A percentile compares a stretch with the other conserved stretches of the same genome.
phyloP scores from a whole-genome alignment of 2,797 vertebrate species.

The Molossus alvarezi region DNA sequence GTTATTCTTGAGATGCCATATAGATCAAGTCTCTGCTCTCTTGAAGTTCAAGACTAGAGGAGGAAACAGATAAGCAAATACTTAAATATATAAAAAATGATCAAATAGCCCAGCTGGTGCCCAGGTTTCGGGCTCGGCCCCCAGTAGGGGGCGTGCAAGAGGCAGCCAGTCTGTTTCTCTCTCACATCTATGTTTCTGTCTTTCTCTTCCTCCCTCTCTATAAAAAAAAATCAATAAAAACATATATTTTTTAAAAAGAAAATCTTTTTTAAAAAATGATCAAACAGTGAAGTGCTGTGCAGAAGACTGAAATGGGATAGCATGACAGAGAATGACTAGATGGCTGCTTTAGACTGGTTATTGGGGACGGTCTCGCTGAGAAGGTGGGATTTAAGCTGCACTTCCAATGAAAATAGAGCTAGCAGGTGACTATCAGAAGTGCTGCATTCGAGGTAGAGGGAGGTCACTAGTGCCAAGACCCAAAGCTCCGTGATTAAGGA shows the following conservation, averaged over 20 bases:
- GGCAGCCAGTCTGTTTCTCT: too few species aligned
- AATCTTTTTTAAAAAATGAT: too few species aligned
- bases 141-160: too few species aligned
- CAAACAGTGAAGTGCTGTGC: not conserved
- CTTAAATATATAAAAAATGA: too few species aligned
- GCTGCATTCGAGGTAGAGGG: not conserved
- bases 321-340: not conserved
- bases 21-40: not conserved
- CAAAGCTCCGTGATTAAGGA: not conserved
- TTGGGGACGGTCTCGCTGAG: not conserved
- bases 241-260: too few species aligned
- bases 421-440: not conserved
- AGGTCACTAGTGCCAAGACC: not conserved
- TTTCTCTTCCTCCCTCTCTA: too few species aligned
- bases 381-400: not conserved
- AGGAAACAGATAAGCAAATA: not conserved
- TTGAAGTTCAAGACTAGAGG: not conserved
- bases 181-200: too few species aligned
- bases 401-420: not conserved
- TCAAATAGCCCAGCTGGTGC: not conserved
- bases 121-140: too few species aligned
- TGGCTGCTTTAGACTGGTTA: not conserved
- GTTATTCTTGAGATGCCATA: not conserved
- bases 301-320: not conserved
- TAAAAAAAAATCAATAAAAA: too few species aligned